Evolutionary conservation across 2,888 invertebrate genomes (phyloP).

Genomic region (Anodontia alba): DNA sequence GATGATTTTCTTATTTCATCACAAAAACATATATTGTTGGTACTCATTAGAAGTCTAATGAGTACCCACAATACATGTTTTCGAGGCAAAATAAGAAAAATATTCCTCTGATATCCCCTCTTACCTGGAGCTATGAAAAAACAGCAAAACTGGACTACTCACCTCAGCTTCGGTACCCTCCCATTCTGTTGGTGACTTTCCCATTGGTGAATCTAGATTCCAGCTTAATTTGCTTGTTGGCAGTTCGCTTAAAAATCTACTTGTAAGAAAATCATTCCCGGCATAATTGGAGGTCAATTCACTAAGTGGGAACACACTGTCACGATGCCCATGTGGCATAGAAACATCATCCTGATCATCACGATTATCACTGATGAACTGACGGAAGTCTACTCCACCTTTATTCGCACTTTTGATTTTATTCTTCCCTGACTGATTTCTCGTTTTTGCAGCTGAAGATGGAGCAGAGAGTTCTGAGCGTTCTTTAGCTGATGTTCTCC

Average conservation of each 20-base stretch:
- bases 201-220: conserved; percentile 52
- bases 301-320: conserved; percentile 37
- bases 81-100: too few species aligned
- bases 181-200: conserved; percentile 55
- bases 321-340: conserved; percentile 21
- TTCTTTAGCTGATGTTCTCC: conserved; percentile 33
- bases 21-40: too few species aligned
- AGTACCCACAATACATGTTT: too few species aligned
- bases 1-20: too few species aligned
- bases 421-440: conserved; percentile 25
- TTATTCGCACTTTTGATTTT: conserved; percentile 10
- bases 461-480: background rate
- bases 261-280: conserved; percentile 65
- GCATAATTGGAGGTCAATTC: conserved; percentile 46
- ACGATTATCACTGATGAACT: conserved; percentile 24
- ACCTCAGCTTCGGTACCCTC: conserved; percentile 66
- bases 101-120: too few species aligned
- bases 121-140: too few species aligned
- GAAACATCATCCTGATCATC: conserved; percentile 41
- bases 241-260: conserved; percentile 62
- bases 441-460: conserved; percentile 9
- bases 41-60: too few species aligned
- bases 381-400: conserved; percentile 23
- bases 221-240: conserved; percentile 54
- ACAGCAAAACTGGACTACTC: too few species aligned